These are phyloP conservation scores for Zootoca vivipara DNA, from an alignment of 2,113 vertebrate genomes.

Conservation along the genomic window DNA sequence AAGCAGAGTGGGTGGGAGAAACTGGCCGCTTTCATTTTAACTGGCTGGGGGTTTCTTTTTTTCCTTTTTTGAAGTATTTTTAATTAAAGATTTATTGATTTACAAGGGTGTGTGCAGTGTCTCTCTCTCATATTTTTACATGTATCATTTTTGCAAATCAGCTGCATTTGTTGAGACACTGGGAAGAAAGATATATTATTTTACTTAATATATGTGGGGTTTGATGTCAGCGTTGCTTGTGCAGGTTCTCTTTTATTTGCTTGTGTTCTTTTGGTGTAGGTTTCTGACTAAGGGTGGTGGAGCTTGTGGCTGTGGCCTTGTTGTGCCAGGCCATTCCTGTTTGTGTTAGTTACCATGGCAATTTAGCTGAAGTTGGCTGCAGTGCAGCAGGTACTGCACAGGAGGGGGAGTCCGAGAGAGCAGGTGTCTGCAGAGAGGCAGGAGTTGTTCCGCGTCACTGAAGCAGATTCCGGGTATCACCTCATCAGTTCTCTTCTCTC, in stretches of 20 bases:
- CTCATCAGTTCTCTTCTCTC: background rate
- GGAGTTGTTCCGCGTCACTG: background rate
- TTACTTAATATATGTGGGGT: no score
- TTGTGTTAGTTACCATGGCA: slow-evolving; percentile 16
- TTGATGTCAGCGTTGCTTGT: no score
- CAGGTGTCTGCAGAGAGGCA: background rate
- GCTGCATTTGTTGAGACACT: no score
- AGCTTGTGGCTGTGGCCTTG: background rate
- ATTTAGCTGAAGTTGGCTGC: background rate
- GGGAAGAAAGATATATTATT: no score
- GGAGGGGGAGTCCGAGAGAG: background rate
- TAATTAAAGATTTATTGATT: no score
- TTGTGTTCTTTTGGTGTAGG: no score
- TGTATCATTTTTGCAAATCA: no score
- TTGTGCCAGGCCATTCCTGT: background rate
- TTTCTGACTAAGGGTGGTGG: background rate
- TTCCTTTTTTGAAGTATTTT: no score
- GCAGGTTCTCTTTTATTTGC: no score
- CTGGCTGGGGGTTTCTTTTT: no score
- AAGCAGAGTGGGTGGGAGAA: background rate
- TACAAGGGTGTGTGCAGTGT: no score
- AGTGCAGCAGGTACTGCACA: background rate
- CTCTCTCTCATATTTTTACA: no score
- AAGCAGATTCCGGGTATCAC: background rate
- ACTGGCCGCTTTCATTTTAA: background rate